These are phyloP conservation scores for Trichonephila clavipes DNA, from an alignment of 1,140 invertebrate species.

Conservation along the genomic window DNA sequence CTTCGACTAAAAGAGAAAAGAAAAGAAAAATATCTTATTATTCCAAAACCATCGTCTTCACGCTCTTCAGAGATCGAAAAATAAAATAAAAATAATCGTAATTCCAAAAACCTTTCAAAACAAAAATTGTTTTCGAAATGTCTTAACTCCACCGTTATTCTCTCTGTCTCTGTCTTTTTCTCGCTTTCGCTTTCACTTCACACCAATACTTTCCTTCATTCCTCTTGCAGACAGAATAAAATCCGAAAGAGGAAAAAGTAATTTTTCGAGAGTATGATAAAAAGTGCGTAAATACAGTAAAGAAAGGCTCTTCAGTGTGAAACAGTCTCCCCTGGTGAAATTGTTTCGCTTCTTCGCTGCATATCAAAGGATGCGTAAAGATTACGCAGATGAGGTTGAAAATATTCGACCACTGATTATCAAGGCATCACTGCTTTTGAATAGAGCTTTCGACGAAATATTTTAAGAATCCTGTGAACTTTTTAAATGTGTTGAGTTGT, in stretches of 20 bases:
- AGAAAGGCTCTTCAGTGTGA: neutral
- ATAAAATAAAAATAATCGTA: no score
- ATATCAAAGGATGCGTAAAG: neutral
- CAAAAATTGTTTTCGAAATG: no score
- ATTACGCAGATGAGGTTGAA: constrained; percentile 6
- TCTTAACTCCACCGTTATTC: no score
- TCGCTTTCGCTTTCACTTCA: neutral
- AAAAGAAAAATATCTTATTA: no score
- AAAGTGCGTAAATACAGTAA: neutral
- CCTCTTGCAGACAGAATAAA: neutral
- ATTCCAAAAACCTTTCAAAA: no score
- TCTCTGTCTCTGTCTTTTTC: no score
- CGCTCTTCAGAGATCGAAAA: no score
- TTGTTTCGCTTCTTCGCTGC: neutral
- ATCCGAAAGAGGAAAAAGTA: neutral
- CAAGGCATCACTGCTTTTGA: neutral
- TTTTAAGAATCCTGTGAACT: neutral
- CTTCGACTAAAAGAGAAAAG: no score
- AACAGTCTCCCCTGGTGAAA: neutral
- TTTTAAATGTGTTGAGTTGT: neutral
- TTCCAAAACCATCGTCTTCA: no score
- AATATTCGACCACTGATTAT: neutral
- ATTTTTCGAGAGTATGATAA: neutral
- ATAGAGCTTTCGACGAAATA: neutral
- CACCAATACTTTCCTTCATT: neutral